Evolutionary conservation across 2,797 vertebrate species (phyloP).

Genomic region (Cephalopachus bancanus): DNA sequence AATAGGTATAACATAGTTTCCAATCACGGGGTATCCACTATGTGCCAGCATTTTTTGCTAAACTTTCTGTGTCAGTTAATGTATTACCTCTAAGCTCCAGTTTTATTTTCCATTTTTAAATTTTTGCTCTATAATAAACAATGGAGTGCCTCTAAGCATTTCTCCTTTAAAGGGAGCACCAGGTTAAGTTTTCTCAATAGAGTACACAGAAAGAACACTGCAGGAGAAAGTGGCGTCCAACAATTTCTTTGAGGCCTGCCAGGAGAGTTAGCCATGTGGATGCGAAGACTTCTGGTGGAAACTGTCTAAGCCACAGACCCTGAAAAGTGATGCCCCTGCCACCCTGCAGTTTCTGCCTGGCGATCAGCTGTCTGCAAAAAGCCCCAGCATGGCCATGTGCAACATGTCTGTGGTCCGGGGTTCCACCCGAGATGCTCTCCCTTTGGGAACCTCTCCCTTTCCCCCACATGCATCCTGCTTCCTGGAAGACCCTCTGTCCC

Average conservation of each 20-base stretch:
- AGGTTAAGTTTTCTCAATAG: background rate
- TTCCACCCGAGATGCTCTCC: rapidly evolving
- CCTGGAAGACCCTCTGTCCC: background rate
- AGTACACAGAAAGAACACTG: background rate
- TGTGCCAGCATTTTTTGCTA: background rate
- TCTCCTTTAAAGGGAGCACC: background rate
- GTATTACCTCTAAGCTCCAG: background rate
- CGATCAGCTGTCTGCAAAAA: background rate
- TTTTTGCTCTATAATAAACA: background rate
- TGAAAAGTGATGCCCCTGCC: background rate
- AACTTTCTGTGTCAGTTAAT: background rate
- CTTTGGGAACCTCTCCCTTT: background rate
- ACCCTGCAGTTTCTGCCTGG: background rate
- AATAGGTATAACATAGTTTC: background rate
- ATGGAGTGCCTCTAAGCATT: background rate
- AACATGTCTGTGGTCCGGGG: rapidly evolving
- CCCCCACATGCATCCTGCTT: rapidly evolving
- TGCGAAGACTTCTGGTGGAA: rapidly evolving
- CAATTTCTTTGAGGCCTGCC: background rate
- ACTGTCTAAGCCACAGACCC: background rate
- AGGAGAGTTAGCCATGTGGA: background rate
- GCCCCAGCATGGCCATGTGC: rapidly evolving
- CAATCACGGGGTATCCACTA: background rate
- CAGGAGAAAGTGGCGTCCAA: background rate
- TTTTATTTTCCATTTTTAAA: too few relatives aligned